These are phyloP conservation scores for Nomada fabriciana DNA, from an alignment of 2,888 invertebrate genomes.

Conservation along the genomic window DNA sequence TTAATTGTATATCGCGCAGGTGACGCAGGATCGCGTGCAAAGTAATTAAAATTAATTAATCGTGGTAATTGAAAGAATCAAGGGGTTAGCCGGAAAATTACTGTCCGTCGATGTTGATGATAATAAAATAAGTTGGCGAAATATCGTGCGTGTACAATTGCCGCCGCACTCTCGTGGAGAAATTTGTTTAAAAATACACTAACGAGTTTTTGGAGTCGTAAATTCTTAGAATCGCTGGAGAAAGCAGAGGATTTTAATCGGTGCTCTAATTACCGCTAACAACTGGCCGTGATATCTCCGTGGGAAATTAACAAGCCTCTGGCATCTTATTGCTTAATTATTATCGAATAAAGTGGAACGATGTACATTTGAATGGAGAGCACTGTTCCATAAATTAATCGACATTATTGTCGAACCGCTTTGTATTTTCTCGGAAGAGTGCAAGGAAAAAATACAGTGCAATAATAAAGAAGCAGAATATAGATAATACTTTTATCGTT, in stretches of 20 bases:
- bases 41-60: constrained; percentile 55
- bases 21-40: constrained; percentile 14
- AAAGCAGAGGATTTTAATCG: not conserved
- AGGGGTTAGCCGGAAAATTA: constrained; percentile 18
- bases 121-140: not conserved
- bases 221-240: constrained; percentile 10
- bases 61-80: constrained; percentile 34
- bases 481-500: too few species aligned
- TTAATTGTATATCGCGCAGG: constrained; percentile 40
- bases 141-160: too few species aligned
- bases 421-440: too few species aligned
- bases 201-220: not conserved
- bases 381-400: not conserved
- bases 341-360: not conserved
- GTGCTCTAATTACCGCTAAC: constrained; percentile 6
- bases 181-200: not conserved
- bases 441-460: too few species aligned
- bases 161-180: not conserved
- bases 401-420: not conserved
- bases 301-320: not conserved
- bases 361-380: not conserved
- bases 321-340: not conserved
- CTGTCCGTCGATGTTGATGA: not conserved
- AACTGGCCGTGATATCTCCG: constrained; percentile 1
- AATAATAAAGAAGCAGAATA: too few species aligned